Percentiles rank a stretch among this genome's conserved stretches.
Evolutionary conservation across 2,888 invertebrate genomes (phyloP).

Genomic region (Agrotis exclamationis): DNA sequence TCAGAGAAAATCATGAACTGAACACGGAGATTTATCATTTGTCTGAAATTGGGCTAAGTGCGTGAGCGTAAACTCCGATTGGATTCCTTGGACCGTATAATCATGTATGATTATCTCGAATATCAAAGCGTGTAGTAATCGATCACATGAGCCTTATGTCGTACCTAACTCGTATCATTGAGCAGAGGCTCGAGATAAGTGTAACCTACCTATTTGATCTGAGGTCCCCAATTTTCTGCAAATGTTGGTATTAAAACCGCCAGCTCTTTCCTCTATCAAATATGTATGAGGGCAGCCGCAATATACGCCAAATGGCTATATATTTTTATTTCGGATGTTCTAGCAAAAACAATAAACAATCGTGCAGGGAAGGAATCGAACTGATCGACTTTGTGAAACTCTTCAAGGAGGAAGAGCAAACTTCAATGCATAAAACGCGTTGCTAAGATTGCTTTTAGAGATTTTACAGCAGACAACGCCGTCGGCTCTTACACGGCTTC

Average conservation of each 20-base stretch:
- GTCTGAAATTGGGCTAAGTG: conserved; percentile 25
- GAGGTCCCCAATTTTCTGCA: conserved; percentile 25
- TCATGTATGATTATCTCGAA: conserved; percentile 57
- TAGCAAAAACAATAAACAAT: conserved; percentile 66
- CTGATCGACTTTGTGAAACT: conserved; percentile 65
- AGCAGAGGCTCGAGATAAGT: conserved; percentile 19
- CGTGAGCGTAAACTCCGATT: conserved; percentile 44
- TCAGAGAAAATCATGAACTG: conserved; percentile 20
- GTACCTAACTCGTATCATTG: conserved; percentile 18
- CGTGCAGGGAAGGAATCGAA: conserved; percentile 43
- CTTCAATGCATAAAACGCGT: conserved; percentile 64
- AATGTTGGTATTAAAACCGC: conserved; percentile 35
- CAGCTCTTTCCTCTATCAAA: conserved; percentile 43
- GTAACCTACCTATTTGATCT: conserved; percentile 31
- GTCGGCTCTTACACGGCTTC: conserved; percentile 27
- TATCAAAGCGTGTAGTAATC: conserved; percentile 52
- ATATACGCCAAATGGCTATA: conserved; percentile 53
- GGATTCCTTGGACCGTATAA: conserved; percentile 51
- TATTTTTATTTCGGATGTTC: conserved; percentile 57
- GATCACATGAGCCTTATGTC: conserved; percentile 35
- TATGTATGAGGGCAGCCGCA: conserved; percentile 57
- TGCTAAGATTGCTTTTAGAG: conserved; percentile 64
- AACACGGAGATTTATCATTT: conserved; percentile 32
- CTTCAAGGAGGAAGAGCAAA: conserved; percentile 54
- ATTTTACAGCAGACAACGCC: conserved; percentile 57